These are phyloP conservation scores for Metallyticus violacea DNA, from an alignment of 2,888 invertebrate species.

Conservation along the genomic window DNA sequence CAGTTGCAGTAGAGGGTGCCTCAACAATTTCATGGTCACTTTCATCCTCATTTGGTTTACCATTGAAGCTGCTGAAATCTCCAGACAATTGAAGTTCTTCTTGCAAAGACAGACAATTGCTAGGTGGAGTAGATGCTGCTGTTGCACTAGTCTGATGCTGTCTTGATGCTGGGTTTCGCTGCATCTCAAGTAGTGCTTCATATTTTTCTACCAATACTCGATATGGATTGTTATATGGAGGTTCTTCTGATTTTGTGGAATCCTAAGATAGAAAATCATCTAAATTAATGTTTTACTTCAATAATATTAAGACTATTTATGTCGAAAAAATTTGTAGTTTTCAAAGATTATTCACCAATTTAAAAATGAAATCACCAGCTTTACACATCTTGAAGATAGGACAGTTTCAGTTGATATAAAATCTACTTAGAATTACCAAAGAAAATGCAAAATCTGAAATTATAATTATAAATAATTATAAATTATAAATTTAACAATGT, in stretches of 20 bases:
- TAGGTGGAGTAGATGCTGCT: conserved; percentile 39
- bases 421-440: no score
- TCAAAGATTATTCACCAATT: no score
- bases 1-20: background rate
- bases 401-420: no score
- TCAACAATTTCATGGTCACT: conserved; percentile 28
- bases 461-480: no score
- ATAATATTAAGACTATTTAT: no score
- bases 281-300: conserved; percentile 22
- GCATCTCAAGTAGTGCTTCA: conserved; percentile 76
- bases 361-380: no score
- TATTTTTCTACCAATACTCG: conserved; percentile 81
- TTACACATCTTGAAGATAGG: no score
- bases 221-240: conserved; percentile 62
- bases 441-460: no score
- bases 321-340: no score
- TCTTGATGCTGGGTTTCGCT: conserved; percentile 56
- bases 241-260: conserved; percentile 40
- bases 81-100: conserved; percentile 75
- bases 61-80: conserved; percentile 62
- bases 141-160: conserved; percentile 38
- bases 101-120: conserved; percentile 52
- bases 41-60: conserved; percentile 26
- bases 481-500: no score
- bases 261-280: conserved; percentile 19